Evolutionary conservation across 2,797 vertebrate genomes (phyloP).

Genomic region (Naso thynnoides): DNA sequence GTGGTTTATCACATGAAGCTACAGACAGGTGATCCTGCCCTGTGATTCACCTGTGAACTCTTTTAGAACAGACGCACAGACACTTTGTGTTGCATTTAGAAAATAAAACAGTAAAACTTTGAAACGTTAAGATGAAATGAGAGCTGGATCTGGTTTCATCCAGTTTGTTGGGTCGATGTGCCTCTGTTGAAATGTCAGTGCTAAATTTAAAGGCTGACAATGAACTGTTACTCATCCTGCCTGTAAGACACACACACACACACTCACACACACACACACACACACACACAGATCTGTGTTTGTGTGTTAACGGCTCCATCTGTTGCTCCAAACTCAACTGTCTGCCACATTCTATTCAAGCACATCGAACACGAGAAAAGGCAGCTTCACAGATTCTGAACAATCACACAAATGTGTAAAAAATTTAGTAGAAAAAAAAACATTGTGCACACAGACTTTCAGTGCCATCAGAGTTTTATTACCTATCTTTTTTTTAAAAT

Average conservation of each 20-base stretch:
- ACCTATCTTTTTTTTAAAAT: no score
- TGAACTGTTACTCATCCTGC: conserved; percentile 57
- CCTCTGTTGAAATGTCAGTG: conserved; percentile 59
- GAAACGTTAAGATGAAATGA: neutral
- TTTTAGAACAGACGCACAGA: no score
- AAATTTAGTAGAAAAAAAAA: no score
- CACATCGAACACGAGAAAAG: neutral
- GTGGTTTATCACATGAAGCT: no score
- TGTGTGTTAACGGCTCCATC: conserved; percentile 38
- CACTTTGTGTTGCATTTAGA: neutral
- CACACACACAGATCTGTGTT: conserved; percentile 21
- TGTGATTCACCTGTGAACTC: no score
- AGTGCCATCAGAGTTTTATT: no score
- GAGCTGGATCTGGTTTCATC: conserved; percentile 23
- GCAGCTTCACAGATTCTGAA: neutral
- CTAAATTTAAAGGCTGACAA: conserved; percentile 66
- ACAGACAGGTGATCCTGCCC: no score
- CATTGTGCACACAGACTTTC: no score
- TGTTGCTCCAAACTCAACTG: conserved; percentile 29
- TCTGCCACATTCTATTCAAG: conserved; percentile 36
- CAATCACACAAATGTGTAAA: no score
- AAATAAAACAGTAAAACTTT: neutral
- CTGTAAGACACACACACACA: conserved; percentile 20
- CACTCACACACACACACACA: conserved; percentile 11
- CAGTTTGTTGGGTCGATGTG: conserved; percentile 27